Conservation (phyloP, 2,113 vertebrate species). For the Lutjanus erythropterus region DNA sequence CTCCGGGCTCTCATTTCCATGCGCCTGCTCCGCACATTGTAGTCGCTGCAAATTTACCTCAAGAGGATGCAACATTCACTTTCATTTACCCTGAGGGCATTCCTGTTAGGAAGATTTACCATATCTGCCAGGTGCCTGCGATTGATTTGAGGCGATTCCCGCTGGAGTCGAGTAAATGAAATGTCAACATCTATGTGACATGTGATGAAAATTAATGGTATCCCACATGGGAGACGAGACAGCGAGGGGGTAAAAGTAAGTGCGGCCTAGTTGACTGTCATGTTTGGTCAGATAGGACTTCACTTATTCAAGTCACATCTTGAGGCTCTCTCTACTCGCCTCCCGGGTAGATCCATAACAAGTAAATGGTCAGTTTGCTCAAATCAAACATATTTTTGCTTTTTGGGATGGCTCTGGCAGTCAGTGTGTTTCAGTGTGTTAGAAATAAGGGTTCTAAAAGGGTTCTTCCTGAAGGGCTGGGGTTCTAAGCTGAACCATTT, state of each 20-base stretch:
- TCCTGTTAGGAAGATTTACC: conserved; percentile 63
- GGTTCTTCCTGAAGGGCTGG: no score
- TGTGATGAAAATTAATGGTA: conserved; percentile 67
- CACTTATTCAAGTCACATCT: conserved; percentile 20
- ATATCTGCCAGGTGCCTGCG: conserved; percentile 48
- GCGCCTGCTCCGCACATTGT: neutral
- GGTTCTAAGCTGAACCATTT: no score
- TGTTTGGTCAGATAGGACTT: conserved; percentile 53
- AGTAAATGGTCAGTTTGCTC: neutral
- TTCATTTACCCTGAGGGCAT: conserved; percentile 49
- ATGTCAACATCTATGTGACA: conserved; percentile 73
- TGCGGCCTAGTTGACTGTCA: conserved; percentile 47
- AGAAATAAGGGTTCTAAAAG: no score
- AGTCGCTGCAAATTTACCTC: conserved; percentile 35
- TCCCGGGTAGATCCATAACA: neutral
- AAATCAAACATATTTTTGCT: neutral
- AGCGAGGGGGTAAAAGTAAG: conserved; percentile 15
- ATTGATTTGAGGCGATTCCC: conserved; percentile 71
- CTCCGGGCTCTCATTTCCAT: conserved; percentile 6
- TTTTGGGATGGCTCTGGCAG: no score
- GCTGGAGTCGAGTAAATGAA: conserved; percentile 68
- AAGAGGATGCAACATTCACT: conserved; percentile 5
- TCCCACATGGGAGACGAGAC: conserved; percentile 29
- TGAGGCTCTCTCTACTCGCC: neutral
- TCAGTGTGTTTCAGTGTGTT: no score